A percentile compares a stretch with the other conserved stretches of the same genome.
Evolutionary conservation across 2,797 vertebrate species (phyloP).

Genomic region (Tragopan temminckii): DNA sequence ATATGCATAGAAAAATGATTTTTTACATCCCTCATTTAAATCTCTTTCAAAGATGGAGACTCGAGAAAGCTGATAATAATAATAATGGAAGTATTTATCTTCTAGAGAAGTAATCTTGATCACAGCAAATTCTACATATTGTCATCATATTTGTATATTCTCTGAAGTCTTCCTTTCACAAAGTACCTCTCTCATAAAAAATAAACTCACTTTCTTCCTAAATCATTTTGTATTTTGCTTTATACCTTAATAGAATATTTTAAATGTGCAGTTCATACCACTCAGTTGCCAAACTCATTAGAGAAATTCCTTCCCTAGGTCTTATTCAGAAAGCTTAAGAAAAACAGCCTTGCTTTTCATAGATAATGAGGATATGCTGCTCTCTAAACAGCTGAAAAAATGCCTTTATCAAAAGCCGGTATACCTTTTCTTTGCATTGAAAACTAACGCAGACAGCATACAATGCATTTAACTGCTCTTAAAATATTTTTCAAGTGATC

Average conservation of each 20-base stretch:
- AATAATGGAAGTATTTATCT: not conserved
- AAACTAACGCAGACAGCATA: not conserved
- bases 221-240: not conserved
- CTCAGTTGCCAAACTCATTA: not conserved
- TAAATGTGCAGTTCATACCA: not conserved
- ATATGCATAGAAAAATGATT: not conserved
- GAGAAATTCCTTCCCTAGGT: not conserved
- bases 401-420: not conserved
- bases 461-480: not conserved
- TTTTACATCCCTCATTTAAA: not conserved
- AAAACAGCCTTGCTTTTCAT: not conserved
- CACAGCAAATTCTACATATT: not conserved
- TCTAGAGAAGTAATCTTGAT: not conserved
- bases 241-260: not conserved
- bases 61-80: not conserved
- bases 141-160: not conserved
- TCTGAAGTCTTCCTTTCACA: not conserved
- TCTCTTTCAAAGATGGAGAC: not conserved
- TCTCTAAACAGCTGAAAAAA: not conserved
- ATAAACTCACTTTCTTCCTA: not conserved
- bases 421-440: not conserved
- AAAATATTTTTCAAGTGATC: not conserved
- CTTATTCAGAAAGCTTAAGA: not conserved
- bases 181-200: not conserved
- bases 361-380: not conserved